A percentile compares a stretch with the other conserved stretches of the same genome.
Evolutionary conservation across 2,888 invertebrate species (phyloP).

Genomic region (Nomada ruficornis): DNA sequence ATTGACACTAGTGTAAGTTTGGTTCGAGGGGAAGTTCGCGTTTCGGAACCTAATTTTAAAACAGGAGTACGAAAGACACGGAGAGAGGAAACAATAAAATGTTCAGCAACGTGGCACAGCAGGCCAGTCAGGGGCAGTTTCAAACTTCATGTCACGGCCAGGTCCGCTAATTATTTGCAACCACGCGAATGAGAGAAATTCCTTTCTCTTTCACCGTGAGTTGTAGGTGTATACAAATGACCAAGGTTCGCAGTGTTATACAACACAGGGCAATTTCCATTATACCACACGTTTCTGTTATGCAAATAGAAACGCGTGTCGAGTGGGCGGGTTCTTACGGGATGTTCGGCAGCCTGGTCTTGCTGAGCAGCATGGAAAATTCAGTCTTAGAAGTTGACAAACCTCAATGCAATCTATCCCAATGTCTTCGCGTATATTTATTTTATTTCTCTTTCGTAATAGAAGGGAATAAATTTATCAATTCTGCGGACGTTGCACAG

Average conservation of each 20-base stretch:
- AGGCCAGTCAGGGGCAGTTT: constrained; percentile 57
- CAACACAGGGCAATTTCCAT: constrained; percentile 69
- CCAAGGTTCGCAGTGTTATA: constrained; percentile 63
- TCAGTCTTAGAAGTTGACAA: background rate
- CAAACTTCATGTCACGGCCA: constrained; percentile 69
- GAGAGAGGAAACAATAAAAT: constrained; percentile 31
- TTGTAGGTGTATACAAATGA: constrained; percentile 34
- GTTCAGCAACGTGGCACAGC: background rate
- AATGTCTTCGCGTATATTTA: background rate
- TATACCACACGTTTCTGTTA: constrained; percentile 73
- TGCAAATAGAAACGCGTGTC: constrained; percentile 74
- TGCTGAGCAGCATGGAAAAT: constrained; percentile 41
- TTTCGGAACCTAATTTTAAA: background rate
- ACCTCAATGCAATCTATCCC: background rate
- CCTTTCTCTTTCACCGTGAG: constrained; percentile 68
- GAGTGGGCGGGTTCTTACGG: constrained; percentile 55
- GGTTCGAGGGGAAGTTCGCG: background rate
- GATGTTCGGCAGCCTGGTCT: constrained; percentile 59
- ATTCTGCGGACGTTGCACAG: too few species aligned
- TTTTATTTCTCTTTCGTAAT: background rate
- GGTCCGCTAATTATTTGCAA: constrained; percentile 73
- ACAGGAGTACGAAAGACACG: background rate
- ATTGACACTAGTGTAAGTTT: too few species aligned
- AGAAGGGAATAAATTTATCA: background rate
- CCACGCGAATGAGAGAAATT: constrained; percentile 73